Evolutionary conservation across 2,113 vertebrate genomes (phyloP), one percentile per base, ranked within the genome.

Genomic region (Psittacula cyanocephala): DNA sequence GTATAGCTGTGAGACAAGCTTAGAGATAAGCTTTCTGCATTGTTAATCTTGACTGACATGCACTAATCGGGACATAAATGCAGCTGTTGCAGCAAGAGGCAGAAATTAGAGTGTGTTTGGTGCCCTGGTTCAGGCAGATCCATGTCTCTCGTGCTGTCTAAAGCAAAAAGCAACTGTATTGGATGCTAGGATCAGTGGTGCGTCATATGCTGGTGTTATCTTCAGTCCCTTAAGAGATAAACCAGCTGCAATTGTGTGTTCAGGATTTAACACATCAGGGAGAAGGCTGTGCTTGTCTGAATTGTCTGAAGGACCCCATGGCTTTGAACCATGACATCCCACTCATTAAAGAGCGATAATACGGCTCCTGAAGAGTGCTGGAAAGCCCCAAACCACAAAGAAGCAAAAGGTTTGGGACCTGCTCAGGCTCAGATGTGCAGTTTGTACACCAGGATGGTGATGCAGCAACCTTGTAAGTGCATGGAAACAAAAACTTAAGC

Each of bases 301-400:
- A 15, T 18, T 44, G 50, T 1, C 62, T 8, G 3, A 20, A 6
- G 57, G 59, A 39, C 33, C 17, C 9, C 6, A 2, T 7, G 46
- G 20, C 18, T 71, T 37, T 50, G 91, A 50, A 17, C 28, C 19
- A 0, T 19, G 69, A 4, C 4, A 23, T 39, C 9, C n/a, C 0
- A 2, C 43, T 63, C 6, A 0, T 18, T 11, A 6, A 13, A 17
- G n/a, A 39, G 68, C 57, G 24, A 7, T 50, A n/a, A 17, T 1
- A 13, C 22, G 24, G 74, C 19, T 75, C 52, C 52, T 44, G 50
- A 12, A 19, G 47, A 80, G 72, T 37, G 60, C 59, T 91, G 76
- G 49, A 37, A 43, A 70, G 16, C 1, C 33, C 27, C 44, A 59
- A 39, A 5, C 18, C 9, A 28, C 25, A 31, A 33, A 20, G 46